Evolutionary conservation across 1,140 invertebrate species (phyloP).

Genomic region (Drosophila ogumai): DNA sequence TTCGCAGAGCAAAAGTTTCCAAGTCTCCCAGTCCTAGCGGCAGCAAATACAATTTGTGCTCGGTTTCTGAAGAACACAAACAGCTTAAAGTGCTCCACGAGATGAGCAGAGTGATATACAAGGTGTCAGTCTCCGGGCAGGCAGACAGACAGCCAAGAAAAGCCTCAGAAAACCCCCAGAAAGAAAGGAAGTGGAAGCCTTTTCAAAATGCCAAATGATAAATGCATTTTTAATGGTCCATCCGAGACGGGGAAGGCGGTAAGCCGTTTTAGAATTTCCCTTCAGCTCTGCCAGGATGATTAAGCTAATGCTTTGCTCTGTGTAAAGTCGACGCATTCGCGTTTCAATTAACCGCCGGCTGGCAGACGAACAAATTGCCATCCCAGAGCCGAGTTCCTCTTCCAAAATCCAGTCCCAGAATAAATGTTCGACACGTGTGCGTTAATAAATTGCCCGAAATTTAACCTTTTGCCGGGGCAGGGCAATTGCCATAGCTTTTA

Average conservation of each 20-base stretch:
- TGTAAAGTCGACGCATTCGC: slow-evolving; percentile 42
- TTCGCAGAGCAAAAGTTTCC: slow-evolving; percentile 55
- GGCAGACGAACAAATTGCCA: slow-evolving; percentile 59
- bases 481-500: slow-evolving; percentile 62
- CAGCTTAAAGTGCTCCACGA: slow-evolving; percentile 52
- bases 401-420: background rate
- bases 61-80: slow-evolving; percentile 35
- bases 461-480: slow-evolving; percentile 36
- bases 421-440: slow-evolving; percentile 67
- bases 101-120: slow-evolving; percentile 47
- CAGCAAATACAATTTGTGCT: slow-evolving; percentile 74
- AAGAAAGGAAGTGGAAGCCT: slow-evolving; percentile 69
- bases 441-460: slow-evolving; percentile 55
- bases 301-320: slow-evolving; percentile 65
- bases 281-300: slow-evolving; percentile 59
- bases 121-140: slow-evolving; percentile 36
- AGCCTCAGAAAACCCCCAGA: background rate
- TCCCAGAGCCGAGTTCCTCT: background rate
- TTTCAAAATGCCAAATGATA: slow-evolving; percentile 79
- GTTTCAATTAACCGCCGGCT: slow-evolving; percentile 63
- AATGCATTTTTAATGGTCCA: slow-evolving; percentile 81
- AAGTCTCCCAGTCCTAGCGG: slow-evolving; percentile 17
- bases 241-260: slow-evolving; percentile 26
- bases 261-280: slow-evolving; percentile 40
- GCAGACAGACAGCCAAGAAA: slow-evolving; percentile 13